These are phyloP conservation scores for Catocala nupta DNA, from an alignment of 2,888 invertebrate species.

Conservation along the genomic window DNA sequence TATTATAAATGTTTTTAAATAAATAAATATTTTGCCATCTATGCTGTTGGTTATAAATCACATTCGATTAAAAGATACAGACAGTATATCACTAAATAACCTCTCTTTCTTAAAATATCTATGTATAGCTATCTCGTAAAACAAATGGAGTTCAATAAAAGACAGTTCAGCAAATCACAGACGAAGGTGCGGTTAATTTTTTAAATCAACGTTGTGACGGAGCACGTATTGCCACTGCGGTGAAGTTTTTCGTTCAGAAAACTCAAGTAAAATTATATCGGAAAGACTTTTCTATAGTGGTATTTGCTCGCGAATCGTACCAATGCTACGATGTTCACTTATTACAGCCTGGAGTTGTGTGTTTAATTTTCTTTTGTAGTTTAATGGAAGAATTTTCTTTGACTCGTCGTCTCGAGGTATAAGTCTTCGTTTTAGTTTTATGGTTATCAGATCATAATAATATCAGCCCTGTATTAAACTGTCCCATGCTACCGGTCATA, in stretches of 20 bases:
- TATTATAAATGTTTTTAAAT: no score
- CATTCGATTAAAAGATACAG: no score
- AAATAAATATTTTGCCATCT: no score
- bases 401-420: no score
- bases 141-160: conserved; percentile 23
- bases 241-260: conserved; percentile 37
- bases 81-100: background rate
- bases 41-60: no score
- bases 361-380: conserved; percentile 4
- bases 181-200: conserved; percentile 49
- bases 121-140: background rate
- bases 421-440: no score
- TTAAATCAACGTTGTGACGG: conserved; percentile 42
- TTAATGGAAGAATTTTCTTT: background rate
- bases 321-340: conserved; percentile 28
- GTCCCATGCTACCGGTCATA: no score
- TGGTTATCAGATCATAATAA: no score
- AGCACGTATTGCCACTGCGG: conserved; percentile 40
- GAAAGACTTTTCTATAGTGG: conserved; percentile 25
- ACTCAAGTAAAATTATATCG: conserved; percentile 42
- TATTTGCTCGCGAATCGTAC: conserved; percentile 25
- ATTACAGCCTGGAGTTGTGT: background rate
- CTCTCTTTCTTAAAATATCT: background rate
- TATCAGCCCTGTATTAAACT: no score
- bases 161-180: conserved; percentile 39